These are phyloP conservation scores for Malacoraja senta DNA, from an alignment of 2,797 vertebrate species.

Conservation along the genomic window DNA sequence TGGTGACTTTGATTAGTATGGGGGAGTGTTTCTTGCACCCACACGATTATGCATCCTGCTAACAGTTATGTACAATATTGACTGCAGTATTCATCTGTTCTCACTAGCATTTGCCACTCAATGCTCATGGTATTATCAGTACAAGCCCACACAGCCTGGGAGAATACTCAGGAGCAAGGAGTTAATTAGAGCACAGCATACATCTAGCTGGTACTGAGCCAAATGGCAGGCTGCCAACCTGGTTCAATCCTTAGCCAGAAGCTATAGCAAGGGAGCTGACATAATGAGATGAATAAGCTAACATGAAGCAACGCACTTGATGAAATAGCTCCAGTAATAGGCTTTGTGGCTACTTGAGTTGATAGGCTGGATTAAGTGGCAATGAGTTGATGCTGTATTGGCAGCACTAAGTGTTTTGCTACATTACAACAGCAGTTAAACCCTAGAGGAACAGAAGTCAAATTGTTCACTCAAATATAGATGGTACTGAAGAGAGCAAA, in stretches of 20 bases:
- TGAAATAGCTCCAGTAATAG: conserved; percentile 47
- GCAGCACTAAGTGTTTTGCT: conserved; percentile 52
- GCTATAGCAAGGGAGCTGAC: conserved; percentile 41
- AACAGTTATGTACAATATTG: conserved; percentile 28
- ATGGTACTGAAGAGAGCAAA: conserved; percentile 29
- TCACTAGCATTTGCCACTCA: conserved; percentile 34
- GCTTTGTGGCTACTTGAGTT: conserved; percentile 51
- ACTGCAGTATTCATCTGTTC: conserved; percentile 24
- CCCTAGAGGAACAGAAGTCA: conserved; percentile 37
- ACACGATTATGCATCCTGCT: neutral
- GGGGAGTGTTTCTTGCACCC: neutral
- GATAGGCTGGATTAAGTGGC: conserved; percentile 55
- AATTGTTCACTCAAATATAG: conserved; percentile 37
- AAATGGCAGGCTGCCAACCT: conserved; percentile 33
- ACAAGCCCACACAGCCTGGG: conserved; percentile 19
- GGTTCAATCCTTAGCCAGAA: conserved; percentile 37
- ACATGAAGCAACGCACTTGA: conserved; percentile 49
- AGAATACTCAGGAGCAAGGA: conserved; percentile 34
- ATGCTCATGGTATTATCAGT: conserved; percentile 3
- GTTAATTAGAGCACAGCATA: conserved; percentile 34
- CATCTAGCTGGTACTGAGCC: conserved; percentile 27
- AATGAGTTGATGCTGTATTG: conserved; percentile 51
- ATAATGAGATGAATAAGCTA: conserved; percentile 54
- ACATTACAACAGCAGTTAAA: conserved; percentile 40
- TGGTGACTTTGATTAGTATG: conserved; percentile 20